Evolutionary conservation across 2,797 vertebrate species (phyloP).

Genomic region (Triplophysa bombifrons): DNA sequence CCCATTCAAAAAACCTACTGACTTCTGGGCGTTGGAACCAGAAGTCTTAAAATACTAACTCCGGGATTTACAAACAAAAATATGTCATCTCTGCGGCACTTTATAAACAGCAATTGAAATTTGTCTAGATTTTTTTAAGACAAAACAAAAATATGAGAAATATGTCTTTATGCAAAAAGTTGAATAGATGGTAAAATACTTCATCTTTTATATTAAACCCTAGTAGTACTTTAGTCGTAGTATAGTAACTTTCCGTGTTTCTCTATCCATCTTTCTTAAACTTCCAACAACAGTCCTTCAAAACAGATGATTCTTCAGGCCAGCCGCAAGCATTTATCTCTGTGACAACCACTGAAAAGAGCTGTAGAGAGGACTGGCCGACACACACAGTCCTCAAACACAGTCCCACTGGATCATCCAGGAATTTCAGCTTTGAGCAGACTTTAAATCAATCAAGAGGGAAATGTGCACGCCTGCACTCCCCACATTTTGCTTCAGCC

Average conservation of each 20-base stretch:
- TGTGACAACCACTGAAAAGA: constrained; percentile 14
- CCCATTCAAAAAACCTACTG: too few species aligned
- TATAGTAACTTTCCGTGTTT: not conserved
- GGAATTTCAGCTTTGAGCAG: constrained; percentile 78
- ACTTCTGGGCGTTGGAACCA: too few species aligned
- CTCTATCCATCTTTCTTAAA: not conserved
- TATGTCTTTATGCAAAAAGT: not conserved
- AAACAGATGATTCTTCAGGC: constrained; percentile 12
- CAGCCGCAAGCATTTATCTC: constrained; percentile 20
- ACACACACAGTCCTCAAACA: constrained; percentile 36
- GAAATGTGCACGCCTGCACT: constrained; percentile 41
- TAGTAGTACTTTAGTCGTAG: not conserved
- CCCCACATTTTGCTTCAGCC: constrained; percentile 25
- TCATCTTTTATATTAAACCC: not conserved
- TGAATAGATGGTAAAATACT: too few species aligned
- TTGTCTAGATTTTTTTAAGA: not conserved
- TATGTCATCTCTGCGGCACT: too few species aligned
- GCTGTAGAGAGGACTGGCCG: constrained; percentile 8
- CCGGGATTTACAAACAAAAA: too few species aligned
- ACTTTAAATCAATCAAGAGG: constrained; percentile 79
- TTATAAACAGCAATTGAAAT: not conserved
- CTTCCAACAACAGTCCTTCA: not conserved
- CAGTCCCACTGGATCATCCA: constrained; percentile 76
- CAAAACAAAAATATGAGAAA: not conserved
- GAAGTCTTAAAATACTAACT: too few species aligned